Conservation (phyloP, 1,140 invertebrate species). For the Eupeodes corollae region DNA sequence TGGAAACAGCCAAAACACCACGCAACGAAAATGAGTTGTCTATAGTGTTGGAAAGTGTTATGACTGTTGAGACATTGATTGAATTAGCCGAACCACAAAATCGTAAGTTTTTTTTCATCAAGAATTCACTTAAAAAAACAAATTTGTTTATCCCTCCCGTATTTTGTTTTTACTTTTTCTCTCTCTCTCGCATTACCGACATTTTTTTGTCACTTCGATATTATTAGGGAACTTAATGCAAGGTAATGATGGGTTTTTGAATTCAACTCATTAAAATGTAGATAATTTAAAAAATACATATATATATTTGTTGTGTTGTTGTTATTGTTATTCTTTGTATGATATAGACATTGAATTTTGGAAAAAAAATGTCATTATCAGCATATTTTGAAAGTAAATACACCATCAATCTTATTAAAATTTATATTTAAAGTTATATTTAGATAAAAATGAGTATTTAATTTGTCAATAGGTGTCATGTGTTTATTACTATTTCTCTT, state of each 20-base stretch:
- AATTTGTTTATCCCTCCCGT: not conserved
- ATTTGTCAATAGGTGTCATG: no score
- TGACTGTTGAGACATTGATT: constrained; percentile 61
- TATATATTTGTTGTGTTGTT: not conserved
- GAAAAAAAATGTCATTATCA: no score
- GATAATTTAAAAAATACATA: not conserved
- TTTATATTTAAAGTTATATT: no score
- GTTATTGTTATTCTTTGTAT: no score
- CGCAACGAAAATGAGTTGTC: constrained; percentile 48
- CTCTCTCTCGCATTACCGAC: no score
- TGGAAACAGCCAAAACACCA: constrained; percentile 46
- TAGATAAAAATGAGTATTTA: no score
- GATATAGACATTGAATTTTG: no score
- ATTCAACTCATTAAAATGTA: not conserved
- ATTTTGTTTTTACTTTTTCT: no score
- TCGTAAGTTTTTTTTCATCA: constrained; percentile 48
- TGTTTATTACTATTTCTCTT: no score
- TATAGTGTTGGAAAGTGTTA: constrained; percentile 55
- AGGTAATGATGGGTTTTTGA: not conserved
- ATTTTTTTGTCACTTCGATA: no score
- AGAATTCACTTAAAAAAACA: not conserved
- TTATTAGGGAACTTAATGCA: not conserved
- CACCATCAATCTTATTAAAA: no score
- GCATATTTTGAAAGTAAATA: no score
- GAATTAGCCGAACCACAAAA: constrained; percentile 61